Conservation (phyloP, 2,888 invertebrate species). For the Lasioglossum oenotherae region DNA sequence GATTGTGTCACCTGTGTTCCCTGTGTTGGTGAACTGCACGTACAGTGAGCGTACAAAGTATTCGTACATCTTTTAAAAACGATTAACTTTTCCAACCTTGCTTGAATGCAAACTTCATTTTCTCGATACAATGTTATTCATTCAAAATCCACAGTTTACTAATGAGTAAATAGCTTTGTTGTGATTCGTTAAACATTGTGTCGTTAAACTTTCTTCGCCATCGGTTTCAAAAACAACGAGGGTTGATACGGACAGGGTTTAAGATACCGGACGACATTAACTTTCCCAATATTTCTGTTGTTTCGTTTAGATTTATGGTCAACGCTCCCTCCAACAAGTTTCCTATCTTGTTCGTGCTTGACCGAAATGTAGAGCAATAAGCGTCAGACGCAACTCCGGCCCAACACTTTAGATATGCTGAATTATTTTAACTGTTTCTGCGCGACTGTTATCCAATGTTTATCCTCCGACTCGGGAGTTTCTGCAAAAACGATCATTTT, state of each 20-base stretch:
- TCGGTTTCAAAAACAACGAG: not conserved
- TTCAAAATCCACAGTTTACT: not conserved
- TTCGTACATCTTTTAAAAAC: too few relatives aligned
- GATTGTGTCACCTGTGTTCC: not conserved
- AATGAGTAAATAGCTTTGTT: not conserved
- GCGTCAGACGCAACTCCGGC: slow-evolving; percentile 21
- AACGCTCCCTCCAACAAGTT: slow-evolving; percentile 10
- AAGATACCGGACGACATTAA: not conserved
- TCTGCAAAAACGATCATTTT: not conserved
- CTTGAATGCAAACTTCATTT: not conserved
- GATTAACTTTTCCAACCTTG: too few relatives aligned
- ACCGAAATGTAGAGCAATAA: slow-evolving; percentile 31
- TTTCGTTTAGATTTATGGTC: slow-evolving; percentile 23
- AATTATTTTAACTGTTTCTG: slow-evolving; percentile 27
- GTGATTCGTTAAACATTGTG: not conserved
- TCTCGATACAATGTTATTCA: not conserved
- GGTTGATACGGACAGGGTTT: not conserved
- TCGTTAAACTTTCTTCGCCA: not conserved
- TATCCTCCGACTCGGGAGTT: not conserved
- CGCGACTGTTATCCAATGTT: not conserved
- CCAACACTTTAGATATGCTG: slow-evolving; percentile 20
- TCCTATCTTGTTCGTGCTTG: not conserved
- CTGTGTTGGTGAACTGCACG: not conserved
- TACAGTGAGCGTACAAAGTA: too few relatives aligned
- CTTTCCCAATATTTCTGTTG: slow-evolving; percentile 13